Evolutionary conservation across 2,797 vertebrate genomes (phyloP).

Genomic region (Momotus momota): DNA sequence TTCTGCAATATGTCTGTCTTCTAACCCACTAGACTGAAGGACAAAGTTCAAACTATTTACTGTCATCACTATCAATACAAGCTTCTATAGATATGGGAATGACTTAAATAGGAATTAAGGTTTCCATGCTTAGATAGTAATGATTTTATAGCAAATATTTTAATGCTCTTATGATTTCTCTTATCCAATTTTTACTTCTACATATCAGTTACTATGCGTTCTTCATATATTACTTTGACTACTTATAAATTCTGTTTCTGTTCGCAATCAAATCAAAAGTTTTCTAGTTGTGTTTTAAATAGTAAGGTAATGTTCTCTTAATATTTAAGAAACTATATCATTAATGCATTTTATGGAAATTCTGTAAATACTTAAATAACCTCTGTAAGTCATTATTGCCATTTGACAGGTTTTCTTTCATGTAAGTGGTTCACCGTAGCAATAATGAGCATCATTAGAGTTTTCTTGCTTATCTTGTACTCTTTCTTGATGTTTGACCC

Average conservation of each 20-base stretch:
- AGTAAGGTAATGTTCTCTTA: neutral
- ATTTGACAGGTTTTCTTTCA: neutral
- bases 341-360: neutral
- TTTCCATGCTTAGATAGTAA: neutral
- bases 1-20: neutral
- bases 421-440: neutral
- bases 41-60: neutral
- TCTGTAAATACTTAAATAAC: neutral
- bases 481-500: neutral
- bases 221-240: neutral
- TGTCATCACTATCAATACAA: neutral
- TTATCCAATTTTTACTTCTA: neutral
- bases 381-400: neutral
- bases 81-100: accelerated
- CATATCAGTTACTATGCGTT: accelerated
- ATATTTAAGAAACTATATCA: neutral
- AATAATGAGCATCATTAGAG: neutral
- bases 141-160: neutral
- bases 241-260: neutral
- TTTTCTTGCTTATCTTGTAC: neutral
- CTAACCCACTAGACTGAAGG: neutral
- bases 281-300: neutral
- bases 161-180: neutral
- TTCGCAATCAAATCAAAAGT: neutral
- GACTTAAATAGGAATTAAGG: neutral